Evolutionary conservation across 2,113 vertebrate species (phyloP), one percentile per base, ranked within the genome.

Genomic region (Rattus rattus): DNA sequence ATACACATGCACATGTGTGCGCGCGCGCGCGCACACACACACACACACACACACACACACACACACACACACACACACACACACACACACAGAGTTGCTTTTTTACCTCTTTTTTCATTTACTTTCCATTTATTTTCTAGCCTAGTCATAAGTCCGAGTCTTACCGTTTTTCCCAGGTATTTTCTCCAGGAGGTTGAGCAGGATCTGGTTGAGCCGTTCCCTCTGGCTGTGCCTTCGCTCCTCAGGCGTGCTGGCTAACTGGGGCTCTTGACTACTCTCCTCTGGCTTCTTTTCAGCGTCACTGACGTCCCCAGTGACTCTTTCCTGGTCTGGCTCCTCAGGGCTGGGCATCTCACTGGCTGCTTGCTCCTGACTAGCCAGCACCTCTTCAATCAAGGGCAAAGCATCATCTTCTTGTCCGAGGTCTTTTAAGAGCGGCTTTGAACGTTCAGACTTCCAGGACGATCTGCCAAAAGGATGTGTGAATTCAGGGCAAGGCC

Each of bases 151-250:
- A 92, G 26, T 61, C 52, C 14, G 2, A 69, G 2, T 90, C 99
- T 99, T 98, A 99, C 99, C 99, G 1, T 99, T 99, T 98, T 99
- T 99, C 97, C 98, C 99, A 97, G 99, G 99, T 92, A 99, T 99
- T 98, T 99, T 99, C 97, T 99, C 99, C 61, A 99, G 98, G 97
- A 99, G 99, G 90, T 98, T 98, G 88, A 99, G 99, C 94, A 99
- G 98, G 80, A 99, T 99, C 97, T 99, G 99, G 98, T 99, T 99
- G 47, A 99, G 99, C 16, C 99, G 98, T n/a, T 99, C 99, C 61
- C 99, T 98, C 97, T 99, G 99, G 1, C 97, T 98, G 61, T 99
- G 99, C 96, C 99, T 98, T 94, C 98, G 98, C 76, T 99, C 99
- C 97, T 99, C 99, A 75, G 97, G 99, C 97, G 81, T 99, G 96